A percentile compares a stretch with the other conserved stretches of the same genome.
These are phyloP conservation scores for Lethrus apterus DNA, from an alignment of 1,140 invertebrate genomes.

Conservation along the genomic window DNA sequence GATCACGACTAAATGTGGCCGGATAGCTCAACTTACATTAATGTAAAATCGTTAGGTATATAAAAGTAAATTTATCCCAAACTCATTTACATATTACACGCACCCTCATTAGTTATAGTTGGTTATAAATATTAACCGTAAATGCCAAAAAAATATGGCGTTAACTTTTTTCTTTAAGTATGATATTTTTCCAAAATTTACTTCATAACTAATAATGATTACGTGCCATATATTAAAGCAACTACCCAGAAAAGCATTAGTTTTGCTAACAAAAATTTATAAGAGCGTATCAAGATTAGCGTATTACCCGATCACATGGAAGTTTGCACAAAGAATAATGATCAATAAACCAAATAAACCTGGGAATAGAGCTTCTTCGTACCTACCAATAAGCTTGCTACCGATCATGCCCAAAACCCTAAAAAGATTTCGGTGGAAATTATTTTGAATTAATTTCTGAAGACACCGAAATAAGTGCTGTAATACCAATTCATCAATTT, in stretches of 20 bases:
- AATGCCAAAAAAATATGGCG: no score
- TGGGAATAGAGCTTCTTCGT: slow-evolving; percentile 14
- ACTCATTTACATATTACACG: no score
- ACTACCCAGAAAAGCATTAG: slow-evolving; percentile 17
- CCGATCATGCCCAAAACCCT: slow-evolving; percentile 21
- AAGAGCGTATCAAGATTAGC: slow-evolving; percentile 9
- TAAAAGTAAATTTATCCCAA: no score
- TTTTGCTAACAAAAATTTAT: slow-evolving; percentile 15
- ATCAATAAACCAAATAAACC: slow-evolving; percentile 23
- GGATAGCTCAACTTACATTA: no score
- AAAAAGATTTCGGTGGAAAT: slow-evolving; percentile 22
- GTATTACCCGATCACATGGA: slow-evolving; percentile 17
- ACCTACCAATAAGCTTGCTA: slow-evolving; percentile 22
- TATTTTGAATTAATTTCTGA: slow-evolving; percentile 18
- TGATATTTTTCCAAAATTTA: no score
- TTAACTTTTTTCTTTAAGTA: no score
- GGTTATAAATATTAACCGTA: no score
- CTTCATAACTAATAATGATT: no score
- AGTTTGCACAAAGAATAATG: slow-evolving; percentile 23
- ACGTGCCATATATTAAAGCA: slow-evolving; percentile 19
- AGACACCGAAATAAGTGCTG: slow-evolving; percentile 1
- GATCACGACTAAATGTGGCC: no score
- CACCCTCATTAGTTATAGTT: no score
- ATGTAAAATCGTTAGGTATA: no score
- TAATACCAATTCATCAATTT: slow-evolving; percentile 26